Evolutionary conservation across 1,140 invertebrate species (phyloP), one percentile per base, ranked within the genome.

Genomic region (Kradibia gibbosae): DNA sequence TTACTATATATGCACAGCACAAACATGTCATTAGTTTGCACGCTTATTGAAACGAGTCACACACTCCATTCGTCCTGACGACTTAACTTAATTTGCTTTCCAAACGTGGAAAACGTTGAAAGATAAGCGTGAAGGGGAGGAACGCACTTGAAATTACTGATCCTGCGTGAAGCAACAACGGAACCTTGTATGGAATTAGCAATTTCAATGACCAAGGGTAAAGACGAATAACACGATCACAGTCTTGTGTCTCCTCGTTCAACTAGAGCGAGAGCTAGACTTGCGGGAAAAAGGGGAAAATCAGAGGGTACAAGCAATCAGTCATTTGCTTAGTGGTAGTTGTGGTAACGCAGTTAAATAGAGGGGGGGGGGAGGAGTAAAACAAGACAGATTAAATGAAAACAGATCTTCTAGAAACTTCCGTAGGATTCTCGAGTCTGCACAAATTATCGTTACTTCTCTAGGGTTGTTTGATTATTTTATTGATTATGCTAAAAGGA

Each of bases 151-250:
- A 78, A 78, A 50, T 78, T 67, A 77, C n/a, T 22, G 55, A 28
- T 42, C 34, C n/a, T 17, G 3, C 31, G 22, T 17, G 48, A 11
- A 73, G 15, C 42, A 42, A 25, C 53, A 57, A 15, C 11, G 50
- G 10, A 45, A 82, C 84, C 85, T 86, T 86, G 86, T 86, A 85
- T 72, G 71, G 81, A 87, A 89, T 89, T 88, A 89, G 88, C 88
- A 89, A 89, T 89, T 89, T 88, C 88, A 88, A 89, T 89, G 83
- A 48, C 60, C 60, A 70, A 60, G 48, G 78, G 73, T 82, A 57
- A 53, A 50, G 22, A 78, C 42, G 25, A 11, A 34, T 36, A 25
- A 65, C 57, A 48, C 13, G 55, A 3, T 20, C 22, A 42, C 36
- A 7, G 22, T 31, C 36, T 28, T 13, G 17, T 31, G 45, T 67